Base-by-base conservation (phyloP, 2,888 invertebrate species). In the Pyrgus malvae region DNA sequence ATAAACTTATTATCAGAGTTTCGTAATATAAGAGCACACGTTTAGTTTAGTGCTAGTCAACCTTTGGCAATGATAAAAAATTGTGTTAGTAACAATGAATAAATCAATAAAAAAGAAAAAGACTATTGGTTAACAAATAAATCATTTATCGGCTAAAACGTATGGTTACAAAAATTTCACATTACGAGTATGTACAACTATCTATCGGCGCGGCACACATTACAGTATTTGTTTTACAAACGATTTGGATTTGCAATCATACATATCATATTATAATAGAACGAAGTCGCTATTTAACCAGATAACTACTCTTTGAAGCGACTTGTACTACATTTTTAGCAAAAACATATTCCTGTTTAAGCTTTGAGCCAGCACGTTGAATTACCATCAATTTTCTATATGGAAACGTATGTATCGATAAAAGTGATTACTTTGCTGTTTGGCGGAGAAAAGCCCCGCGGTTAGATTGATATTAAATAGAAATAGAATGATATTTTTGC, bases 281-380 rank as follows among this genome's bases (percentile, higher is more conserved):
- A 67, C 67, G 64, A 65, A 66, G 68, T 72, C 70, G 66, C 77
- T 75, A 69, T 73, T 82, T 77, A 72, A 76, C 72, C 78, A 76
- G 80, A 83, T 12, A 48, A 37, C 27, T 42, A 42, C 27, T 42
- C 8, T 35, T 46, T n/a, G 35, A 35, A 16, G 23, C 46, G 12
- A 27, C 14, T 42, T 42, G 42, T 27, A 29, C 27, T 27, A 80
- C 80, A 83, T 81, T 76, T 77, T 68, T 68, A 63, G 62, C 64
- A 69, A 65, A 79, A 76, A 27, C 69, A 67, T 78, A 78, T 78
- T 76, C 74, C 76, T 74, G 68, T 70, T 74, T 66, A 66, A 67
- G 65, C 67, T 72, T 69, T 69, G 65, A 70, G 69, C 60, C 65
- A 55, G 61, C n/a, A 14, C 29, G 42, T 27, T 44, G 44, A 17